Base-by-base conservation (phyloP, 2,797 vertebrate genomes). In the Gastrophryne carolinensis region DNA sequence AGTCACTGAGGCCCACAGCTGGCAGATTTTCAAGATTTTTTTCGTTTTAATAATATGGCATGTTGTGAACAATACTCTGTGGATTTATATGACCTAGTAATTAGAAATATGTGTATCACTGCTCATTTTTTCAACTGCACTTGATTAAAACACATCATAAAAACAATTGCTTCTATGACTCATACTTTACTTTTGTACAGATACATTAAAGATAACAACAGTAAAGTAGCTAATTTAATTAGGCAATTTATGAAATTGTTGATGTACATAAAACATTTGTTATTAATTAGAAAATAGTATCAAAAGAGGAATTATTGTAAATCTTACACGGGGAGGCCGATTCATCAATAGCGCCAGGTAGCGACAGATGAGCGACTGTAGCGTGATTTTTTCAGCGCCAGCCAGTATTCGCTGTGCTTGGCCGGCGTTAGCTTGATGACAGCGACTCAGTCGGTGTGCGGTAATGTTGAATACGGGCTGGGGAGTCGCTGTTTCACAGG, bases 101-200 rank as follows among this genome's bases (percentile, higher is more conserved):
- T 69, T 69, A 57, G 21, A 3, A 37, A 57, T 11, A 57, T 24
- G 53, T 58, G 57, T 23, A 57, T 69, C 57, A 24, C 67, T 58
- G 35, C 34, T 39, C 57, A 23, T 60, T n/a, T 35, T 19, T 37
- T 23, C 21, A 21, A 21, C 11, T 57, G 3, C 5, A 15, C 6
- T 5, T 21, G 8, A 37, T 37, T 3, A 60, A 60, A 37, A 24
- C 2, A 9, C 23, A 24, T 13, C 9, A 61, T 4, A 23, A 37
- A 53, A 17, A 39, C 5, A 39, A 37, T 11, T 10, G 32, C 34
- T 24, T 61, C 4, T 39, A 13, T 61, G 34, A 39, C 21, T 21
- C 21, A 34, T 1, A 6, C 2, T 47, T 39, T 39, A 2, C n/a
- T 39, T 39, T 39, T 44, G 6, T 41, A 3, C n/a, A 8, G n/a